phyloP scores from a whole-genome alignment of 2,888 invertebrate genomes.

The Diogma glabrata region DNA sequence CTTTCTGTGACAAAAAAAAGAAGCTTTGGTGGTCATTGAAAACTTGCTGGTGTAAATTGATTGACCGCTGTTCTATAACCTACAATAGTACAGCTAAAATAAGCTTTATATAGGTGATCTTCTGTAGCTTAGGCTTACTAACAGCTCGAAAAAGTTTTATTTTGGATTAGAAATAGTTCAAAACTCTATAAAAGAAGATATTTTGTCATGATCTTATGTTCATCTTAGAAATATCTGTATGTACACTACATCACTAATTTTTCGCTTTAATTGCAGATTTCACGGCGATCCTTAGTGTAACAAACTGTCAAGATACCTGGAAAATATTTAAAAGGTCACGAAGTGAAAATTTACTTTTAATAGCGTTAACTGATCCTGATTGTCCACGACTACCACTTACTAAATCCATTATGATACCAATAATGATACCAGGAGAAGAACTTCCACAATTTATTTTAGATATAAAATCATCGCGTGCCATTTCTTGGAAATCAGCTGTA shows the following conservation, averaged over 20 bases:
- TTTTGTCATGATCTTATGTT: too few species aligned
- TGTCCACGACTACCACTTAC: conserved; percentile 61
- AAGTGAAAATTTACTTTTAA: conserved; percentile 52
- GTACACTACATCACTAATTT: conserved; percentile 7
- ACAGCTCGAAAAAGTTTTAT: too few species aligned
- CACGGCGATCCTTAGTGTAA: conserved; percentile 57
- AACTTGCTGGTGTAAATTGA: too few species aligned
- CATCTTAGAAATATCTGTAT: not conserved
- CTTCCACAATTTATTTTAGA: conserved; percentile 68
- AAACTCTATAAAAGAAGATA: too few species aligned
- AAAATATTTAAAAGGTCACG: conserved; percentile 49
- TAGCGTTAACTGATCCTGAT: conserved; percentile 67
- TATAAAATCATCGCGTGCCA: conserved; percentile 49
- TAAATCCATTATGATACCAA: conserved; percentile 57
- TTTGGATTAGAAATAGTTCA: too few species aligned
- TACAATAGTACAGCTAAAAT: too few species aligned
- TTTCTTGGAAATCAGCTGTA: conserved; percentile 61
- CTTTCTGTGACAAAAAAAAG: too few species aligned
- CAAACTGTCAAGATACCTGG: conserved; percentile 68
- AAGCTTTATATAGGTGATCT: too few species aligned
- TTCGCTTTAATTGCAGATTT: conserved; percentile 43
- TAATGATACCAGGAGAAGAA: conserved; percentile 57
- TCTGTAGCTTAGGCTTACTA: too few species aligned
- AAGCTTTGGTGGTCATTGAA: too few species aligned
- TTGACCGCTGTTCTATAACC: too few species aligned